Evolutionary conservation across 2,797 vertebrate species (phyloP), one percentile per base, ranked within the genome.

Genomic region (Rhynchotus rufescens): DNA sequence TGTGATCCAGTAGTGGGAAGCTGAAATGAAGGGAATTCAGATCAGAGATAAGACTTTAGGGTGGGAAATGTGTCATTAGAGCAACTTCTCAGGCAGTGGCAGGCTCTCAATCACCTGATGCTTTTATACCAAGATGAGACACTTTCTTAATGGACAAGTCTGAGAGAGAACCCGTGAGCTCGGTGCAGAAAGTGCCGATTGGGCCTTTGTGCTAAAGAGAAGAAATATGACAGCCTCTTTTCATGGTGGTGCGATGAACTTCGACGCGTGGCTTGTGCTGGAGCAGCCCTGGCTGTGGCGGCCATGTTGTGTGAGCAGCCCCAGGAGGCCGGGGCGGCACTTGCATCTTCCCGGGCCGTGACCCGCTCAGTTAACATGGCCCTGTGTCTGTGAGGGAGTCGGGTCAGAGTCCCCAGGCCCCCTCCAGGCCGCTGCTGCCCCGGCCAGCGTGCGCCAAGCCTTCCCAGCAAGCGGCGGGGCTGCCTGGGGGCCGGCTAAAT

Each of bases 381-480:
- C 12, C 86, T 3, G 5, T 1, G 74, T 25, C 69, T 47, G 10
- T 0, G 4, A 67, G 38, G 60, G 68, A 69, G 25, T 40, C 12
- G 49, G 45, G 10, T 82, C 45, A 72, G 61, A 86, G 34, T 45
- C 69, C 62, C 36, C 28, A 51, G 4, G 57, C 65, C 28, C 32
- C 26, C 36, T 73, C 25, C 69, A 56, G 28, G 28, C 38, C 20
- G 40, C 59, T 65, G 77, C 72, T 73, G 66, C 92, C 66, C 14
- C 0, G 22, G 65, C 67, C 82, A 80, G 73, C 6, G 1, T 84
- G 45, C 20, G 17, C 30, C 6, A 47, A 54, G 30, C 40, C 90
- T 79, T 85, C 86, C 57, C 91, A 71, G 90, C 13, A 17, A 92
- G 94, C 47, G 15, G 32, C 9, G 28, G 92, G 76, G 62, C 30